Percentiles rank a stretch among this genome's conserved stretches.
Evolutionary conservation across 2,113 vertebrate species (phyloP).

Genomic region (Microtus ochrogaster): DNA sequence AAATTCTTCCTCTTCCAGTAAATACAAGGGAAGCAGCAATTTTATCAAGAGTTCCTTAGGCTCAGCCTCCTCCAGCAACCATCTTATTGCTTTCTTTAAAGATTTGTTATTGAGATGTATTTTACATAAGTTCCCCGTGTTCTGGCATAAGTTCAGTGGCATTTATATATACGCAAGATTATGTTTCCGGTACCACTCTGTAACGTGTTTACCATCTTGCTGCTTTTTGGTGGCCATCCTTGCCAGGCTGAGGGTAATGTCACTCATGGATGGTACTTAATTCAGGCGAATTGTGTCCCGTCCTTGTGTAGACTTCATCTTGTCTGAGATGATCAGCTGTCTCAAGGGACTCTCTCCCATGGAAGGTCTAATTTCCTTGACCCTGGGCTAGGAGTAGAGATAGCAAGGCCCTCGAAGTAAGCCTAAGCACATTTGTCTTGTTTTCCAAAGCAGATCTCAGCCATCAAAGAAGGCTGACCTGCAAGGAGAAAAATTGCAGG

Average conservation of each 20-base stretch:
- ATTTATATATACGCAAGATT: background rate
- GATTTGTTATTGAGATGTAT: background rate
- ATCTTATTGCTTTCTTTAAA: background rate
- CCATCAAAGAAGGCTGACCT: background rate
- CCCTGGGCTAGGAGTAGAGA: background rate
- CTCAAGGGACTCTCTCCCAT: background rate
- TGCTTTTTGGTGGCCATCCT: background rate
- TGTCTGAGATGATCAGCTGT: background rate
- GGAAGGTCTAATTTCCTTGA: background rate
- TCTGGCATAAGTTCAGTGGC: background rate
- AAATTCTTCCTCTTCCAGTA: conserved; percentile 27
- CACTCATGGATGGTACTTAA: background rate
- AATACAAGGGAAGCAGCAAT: conserved; percentile 40
- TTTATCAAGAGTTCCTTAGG: background rate
- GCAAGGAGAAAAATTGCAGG: background rate
- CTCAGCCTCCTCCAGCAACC: background rate
- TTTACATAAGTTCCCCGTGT: background rate
- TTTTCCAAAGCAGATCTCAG: conserved; percentile 18
- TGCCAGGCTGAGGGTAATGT: background rate
- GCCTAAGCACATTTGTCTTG: background rate
- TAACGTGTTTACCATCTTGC: background rate
- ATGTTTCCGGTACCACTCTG: background rate
- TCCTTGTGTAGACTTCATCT: background rate
- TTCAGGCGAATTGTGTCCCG: background rate
- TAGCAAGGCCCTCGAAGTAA: background rate